Conservation (phyloP, 1,140 invertebrate genomes). For the Bombus soroeensis region DNA sequence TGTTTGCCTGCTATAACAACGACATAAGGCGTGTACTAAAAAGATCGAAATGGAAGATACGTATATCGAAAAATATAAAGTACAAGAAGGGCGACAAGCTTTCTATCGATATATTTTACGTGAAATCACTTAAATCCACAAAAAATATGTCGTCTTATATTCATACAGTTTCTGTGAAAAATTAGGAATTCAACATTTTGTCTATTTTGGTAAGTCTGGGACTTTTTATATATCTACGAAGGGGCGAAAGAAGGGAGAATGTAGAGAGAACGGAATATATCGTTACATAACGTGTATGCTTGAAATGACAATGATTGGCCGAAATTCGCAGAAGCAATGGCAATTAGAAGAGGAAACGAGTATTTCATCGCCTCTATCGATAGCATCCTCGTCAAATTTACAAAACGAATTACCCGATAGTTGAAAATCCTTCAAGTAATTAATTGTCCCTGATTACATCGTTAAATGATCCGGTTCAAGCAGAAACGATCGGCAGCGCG, state of each 20-base stretch:
- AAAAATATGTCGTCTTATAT: no score
- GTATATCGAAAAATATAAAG: no score
- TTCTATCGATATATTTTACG: no score
- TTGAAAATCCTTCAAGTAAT: background rate
- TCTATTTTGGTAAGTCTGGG: no score
- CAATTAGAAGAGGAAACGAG: background rate
- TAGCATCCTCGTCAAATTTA: background rate
- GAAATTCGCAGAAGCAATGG: background rate
- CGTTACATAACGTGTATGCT: background rate
- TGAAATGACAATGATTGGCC: background rate
- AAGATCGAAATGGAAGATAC: no score
- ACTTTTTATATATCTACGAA: no score
- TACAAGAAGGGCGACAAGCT: no score
- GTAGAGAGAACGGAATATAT: background rate
- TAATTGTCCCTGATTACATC: conserved; percentile 22
- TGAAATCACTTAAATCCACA: no score
- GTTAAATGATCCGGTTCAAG: background rate
- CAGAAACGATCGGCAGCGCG: background rate
- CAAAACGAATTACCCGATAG: background rate
- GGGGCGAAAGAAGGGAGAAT: background rate
- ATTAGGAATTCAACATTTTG: no score
- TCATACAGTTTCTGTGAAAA: no score
- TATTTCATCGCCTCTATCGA: background rate
- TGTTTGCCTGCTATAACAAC: background rate
- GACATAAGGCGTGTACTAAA: background rate